Evolutionary conservation across 2,113 vertebrate species (phyloP).

Genomic region (Prietella phreatophila): DNA sequence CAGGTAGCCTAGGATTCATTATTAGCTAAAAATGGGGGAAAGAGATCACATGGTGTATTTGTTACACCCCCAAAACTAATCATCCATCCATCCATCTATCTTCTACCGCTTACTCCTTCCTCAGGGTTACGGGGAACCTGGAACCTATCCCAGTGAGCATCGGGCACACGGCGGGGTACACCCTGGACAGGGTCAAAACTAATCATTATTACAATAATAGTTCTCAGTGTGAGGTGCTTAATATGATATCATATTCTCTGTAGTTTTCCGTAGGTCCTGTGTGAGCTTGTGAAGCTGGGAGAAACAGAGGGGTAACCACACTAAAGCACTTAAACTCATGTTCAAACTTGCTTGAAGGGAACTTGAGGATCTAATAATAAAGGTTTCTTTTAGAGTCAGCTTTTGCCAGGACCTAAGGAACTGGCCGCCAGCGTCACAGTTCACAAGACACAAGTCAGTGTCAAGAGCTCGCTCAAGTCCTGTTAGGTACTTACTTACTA

Average conservation of each 20-base stretch:
- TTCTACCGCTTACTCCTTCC: too few species aligned
- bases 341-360: constrained; percentile 16
- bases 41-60: not conserved
- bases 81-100: too few species aligned
- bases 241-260: not conserved
- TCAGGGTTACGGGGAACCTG: too few species aligned
- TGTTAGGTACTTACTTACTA: not conserved
- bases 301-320: not conserved
- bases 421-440: not conserved
- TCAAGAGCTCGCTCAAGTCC: not conserved
- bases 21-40: not conserved
- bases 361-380: constrained; percentile 38
- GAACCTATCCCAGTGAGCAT: too few species aligned
- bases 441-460: constrained; percentile 2
- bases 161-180: too few species aligned
- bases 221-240: not conserved
- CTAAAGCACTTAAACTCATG: constrained; percentile 18
- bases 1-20: not conserved
- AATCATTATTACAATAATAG: constrained; percentile 3
- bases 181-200: too few species aligned
- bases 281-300: constrained; percentile 1
- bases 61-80: not conserved
- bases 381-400: constrained; percentile 9
- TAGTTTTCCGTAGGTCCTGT: not conserved
- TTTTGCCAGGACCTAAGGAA: constrained; percentile 5